Percentiles rank a stretch among this genome's conserved stretches.
These are phyloP conservation scores for Therioaphis trifolii DNA, from an alignment of 2,888 invertebrate genomes.

Conservation along the genomic window DNA sequence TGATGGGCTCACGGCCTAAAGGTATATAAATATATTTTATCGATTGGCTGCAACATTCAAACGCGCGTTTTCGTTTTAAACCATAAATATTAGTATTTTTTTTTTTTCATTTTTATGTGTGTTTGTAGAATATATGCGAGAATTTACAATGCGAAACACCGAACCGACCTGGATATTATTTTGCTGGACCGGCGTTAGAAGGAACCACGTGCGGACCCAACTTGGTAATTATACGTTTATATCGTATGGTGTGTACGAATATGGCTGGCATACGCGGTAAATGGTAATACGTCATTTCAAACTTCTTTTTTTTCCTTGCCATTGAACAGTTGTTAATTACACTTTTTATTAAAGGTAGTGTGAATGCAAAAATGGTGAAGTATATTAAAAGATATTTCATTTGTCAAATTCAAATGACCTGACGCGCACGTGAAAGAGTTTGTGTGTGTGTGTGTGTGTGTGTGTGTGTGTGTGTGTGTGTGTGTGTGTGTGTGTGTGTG, in stretches of 20 bases:
- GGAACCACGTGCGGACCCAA: constrained; percentile 79
- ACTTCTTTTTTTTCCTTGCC: background rate
- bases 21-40: too few species aligned
- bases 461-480: too few species aligned
- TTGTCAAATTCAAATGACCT: background rate
- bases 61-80: too few species aligned
- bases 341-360: background rate
- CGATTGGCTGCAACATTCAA: too few species aligned
- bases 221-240: constrained; percentile 71
- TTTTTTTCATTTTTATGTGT: constrained; percentile 4
- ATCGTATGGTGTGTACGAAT: background rate
- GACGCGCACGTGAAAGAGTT: too few species aligned
- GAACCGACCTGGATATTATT: constrained; percentile 79
- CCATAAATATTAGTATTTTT: too few species aligned
- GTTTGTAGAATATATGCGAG: constrained; percentile 72
- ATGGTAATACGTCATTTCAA: background rate
- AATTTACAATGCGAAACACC: constrained; percentile 80
- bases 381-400: background rate
- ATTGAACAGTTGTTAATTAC: background rate
- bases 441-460: too few species aligned
- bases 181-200: constrained; percentile 84
- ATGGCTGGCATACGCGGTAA: background rate
- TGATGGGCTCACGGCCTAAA: too few species aligned
- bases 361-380: background rate
- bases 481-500: too few species aligned